A percentile compares a stretch with the other conserved stretches of the same genome.
These are phyloP conservation scores for Centruroides sculpturatus DNA, from an alignment of 1,140 invertebrate genomes.

Conservation along the genomic window DNA sequence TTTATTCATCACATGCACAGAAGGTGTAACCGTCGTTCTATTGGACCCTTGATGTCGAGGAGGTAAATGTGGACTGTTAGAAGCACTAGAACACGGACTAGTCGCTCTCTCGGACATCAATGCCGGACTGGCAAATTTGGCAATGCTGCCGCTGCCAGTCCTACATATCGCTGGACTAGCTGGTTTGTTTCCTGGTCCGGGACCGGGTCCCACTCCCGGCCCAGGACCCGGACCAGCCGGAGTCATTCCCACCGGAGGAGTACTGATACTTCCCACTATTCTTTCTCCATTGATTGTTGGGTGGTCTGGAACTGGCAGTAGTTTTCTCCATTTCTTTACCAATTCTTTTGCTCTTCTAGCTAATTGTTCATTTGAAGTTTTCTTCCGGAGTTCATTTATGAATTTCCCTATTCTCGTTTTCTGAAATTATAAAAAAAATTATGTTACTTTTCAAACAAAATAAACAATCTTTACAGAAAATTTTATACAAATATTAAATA, in stretches of 20 bases:
- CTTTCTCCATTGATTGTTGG: conserved; percentile 11
- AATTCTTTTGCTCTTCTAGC: conserved; percentile 77
- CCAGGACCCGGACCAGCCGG: conserved; percentile 11
- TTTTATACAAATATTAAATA: too few species aligned
- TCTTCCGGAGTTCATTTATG: conserved; percentile 76
- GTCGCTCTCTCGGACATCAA: conserved; percentile 13
- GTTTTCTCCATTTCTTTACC: conserved; percentile 76
- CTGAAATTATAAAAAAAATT: conserved; percentile 31
- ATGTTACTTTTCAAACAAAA: too few species aligned
- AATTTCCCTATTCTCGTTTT: conserved; percentile 79
- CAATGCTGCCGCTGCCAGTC: too few species aligned
- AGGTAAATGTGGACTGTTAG: conserved; percentile 14
- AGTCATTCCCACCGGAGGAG: conserved; percentile 3
- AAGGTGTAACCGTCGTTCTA: conserved; percentile 8
- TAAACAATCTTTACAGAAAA: too few species aligned
- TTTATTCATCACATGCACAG: not conserved
- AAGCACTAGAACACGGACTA: conserved; percentile 19
- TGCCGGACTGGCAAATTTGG: conserved; percentile 7
- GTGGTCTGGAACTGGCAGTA: conserved; percentile 37
- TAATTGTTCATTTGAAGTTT: conserved; percentile 57
- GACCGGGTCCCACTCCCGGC: conserved; percentile 12
- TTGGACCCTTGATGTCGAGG: conserved; percentile 10
- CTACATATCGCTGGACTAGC: conserved; percentile 11
- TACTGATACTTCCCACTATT: not conserved
- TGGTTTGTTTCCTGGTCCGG: conserved; percentile 14